Evolutionary conservation across 2,113 vertebrate species (phyloP).

Genomic region (Theropithecus gelada): DNA sequence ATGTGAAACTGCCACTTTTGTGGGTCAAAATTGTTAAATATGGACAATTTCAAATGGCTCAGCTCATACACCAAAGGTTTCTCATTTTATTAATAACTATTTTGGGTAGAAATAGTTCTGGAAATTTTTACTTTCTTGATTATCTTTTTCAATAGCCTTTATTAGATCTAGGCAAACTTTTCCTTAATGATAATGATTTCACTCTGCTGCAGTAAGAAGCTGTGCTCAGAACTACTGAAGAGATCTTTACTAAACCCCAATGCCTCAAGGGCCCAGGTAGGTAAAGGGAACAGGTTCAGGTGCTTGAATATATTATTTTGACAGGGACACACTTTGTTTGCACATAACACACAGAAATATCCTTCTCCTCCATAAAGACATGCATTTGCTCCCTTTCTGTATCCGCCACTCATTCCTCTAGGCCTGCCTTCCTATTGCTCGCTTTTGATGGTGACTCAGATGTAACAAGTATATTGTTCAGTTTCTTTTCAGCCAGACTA

Average conservation of each 20-base stretch:
- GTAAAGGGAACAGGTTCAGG: background rate
- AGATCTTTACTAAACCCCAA: background rate
- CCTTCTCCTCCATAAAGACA: background rate
- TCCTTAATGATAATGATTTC: background rate
- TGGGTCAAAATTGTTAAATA: slow-evolving; percentile 18
- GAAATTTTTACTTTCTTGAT: slow-evolving; percentile 1
- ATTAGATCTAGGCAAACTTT: background rate
- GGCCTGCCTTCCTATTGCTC: background rate
- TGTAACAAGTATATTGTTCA: background rate
- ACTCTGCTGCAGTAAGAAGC: background rate
- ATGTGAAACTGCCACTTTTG: background rate
- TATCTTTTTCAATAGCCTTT: slow-evolving; percentile 24
- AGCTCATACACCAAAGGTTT: background rate
- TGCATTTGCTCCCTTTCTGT: background rate
- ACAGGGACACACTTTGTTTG: background rate
- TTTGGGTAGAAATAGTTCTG: background rate
- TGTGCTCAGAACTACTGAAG: background rate
- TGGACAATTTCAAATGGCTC: background rate
- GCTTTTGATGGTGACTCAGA: background rate
- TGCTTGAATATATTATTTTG: background rate
- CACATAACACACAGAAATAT: background rate
- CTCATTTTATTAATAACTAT: slow-evolving; percentile 21
- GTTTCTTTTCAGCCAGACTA: background rate
- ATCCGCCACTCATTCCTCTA: background rate
- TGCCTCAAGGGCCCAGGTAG: background rate